Evolutionary conservation across 2,797 vertebrate genomes (phyloP).

Genomic region (Lepus townsendii): DNA sequence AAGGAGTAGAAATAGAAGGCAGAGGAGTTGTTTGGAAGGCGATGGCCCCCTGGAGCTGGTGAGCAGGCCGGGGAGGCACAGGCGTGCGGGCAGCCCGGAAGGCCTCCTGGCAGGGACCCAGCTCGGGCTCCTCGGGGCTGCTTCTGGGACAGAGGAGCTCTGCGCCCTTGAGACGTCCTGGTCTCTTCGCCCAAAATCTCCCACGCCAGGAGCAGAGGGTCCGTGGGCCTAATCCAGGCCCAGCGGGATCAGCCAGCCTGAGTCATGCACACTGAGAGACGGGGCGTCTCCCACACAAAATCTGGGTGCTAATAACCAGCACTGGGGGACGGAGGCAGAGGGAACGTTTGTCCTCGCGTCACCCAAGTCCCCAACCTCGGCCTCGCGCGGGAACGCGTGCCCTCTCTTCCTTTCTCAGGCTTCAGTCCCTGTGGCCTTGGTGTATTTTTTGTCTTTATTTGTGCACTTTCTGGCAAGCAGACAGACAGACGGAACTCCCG

Average conservation of each 20-base stretch:
- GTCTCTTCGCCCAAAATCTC: background rate
- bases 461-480: too few relatives aligned
- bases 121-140: accelerated
- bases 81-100: background rate
- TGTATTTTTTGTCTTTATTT: too few relatives aligned
- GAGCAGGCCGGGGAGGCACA: background rate
- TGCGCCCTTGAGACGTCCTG: background rate
- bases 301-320: background rate
- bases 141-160: background rate
- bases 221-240: background rate
- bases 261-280: accelerated
- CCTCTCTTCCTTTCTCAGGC: too few relatives aligned
- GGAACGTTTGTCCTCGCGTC: background rate
- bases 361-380: background rate
- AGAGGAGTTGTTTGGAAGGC: background rate
- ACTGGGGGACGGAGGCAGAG: background rate
- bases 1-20: background rate
- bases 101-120: accelerated
- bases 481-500: too few relatives aligned
- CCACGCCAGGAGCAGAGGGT: background rate
- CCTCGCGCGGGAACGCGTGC: background rate
- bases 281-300: background rate
- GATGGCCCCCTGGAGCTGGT: background rate
- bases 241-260: background rate
- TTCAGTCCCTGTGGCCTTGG: too few relatives aligned